Percentiles rank a stretch among this genome's conserved stretches.
Conservation (phyloP, 2,888 invertebrate species). For the Hoplodrina ambigua region DNA sequence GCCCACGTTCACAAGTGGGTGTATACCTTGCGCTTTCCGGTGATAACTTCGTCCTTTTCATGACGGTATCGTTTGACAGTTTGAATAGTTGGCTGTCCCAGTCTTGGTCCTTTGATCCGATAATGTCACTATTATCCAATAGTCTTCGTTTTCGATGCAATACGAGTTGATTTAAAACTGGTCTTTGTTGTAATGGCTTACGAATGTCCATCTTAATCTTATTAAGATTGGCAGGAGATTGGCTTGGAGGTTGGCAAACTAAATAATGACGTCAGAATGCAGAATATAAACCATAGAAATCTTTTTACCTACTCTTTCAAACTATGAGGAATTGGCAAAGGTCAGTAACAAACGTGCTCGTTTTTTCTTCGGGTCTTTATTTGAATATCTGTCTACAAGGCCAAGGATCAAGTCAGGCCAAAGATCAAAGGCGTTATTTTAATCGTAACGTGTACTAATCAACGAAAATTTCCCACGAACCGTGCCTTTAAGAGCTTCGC, state of each 20-base stretch:
- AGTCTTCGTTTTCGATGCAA: constrained; percentile 29
- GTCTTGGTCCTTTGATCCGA: constrained; percentile 25
- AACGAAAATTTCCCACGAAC: neutral
- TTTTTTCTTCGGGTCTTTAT: neutral
- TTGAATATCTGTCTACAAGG: too few relatives aligned
- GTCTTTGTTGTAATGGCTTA: neutral
- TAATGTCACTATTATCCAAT: constrained; percentile 36
- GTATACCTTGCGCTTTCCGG: constrained; percentile 30
- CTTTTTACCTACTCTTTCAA: neutral
- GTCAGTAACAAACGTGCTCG: neutral
- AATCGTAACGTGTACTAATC: too few relatives aligned
- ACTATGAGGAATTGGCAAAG: neutral
- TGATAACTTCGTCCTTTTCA: constrained; percentile 40
- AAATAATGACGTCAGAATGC: neutral
- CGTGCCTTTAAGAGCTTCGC: neutral
- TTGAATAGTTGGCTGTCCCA: constrained; percentile 37
- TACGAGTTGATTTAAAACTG: neutral
- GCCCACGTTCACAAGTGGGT: constrained; percentile 44
- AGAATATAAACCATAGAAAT: too few relatives aligned
- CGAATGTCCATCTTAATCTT: neutral
- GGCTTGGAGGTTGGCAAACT: neutral
- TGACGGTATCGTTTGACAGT: constrained; percentile 49
- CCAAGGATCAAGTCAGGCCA: neutral
- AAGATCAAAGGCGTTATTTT: neutral
- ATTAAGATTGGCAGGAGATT: too few relatives aligned